These are phyloP conservation scores for Heliconius ismenius DNA, from an alignment of 2,888 invertebrate species.

Conservation along the genomic window DNA sequence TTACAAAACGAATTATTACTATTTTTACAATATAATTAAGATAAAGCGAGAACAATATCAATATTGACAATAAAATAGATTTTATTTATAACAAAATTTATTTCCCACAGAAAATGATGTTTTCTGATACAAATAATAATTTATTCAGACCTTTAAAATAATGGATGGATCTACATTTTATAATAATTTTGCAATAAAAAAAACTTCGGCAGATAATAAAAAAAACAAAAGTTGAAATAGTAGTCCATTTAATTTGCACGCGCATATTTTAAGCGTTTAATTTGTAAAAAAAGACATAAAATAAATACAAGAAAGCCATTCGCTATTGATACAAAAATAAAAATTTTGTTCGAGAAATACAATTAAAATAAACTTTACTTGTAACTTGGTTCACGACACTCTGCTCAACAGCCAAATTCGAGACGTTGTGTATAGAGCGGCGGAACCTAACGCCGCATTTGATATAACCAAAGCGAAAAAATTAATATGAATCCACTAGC, in stretches of 20 bases:
- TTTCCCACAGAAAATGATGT: neutral
- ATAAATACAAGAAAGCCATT: slow-evolving; percentile 17
- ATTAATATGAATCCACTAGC: neutral
- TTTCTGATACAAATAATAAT: slow-evolving; percentile 4
- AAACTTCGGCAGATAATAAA: slow-evolving; percentile 36
- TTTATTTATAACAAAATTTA: neutral
- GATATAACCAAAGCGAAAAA: neutral
- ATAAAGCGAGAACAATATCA: neutral
- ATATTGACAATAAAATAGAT: neutral
- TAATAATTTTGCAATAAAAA: slow-evolving; percentile 38
- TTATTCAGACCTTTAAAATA: slow-evolving; percentile 28
- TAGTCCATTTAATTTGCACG: slow-evolving; percentile 36
- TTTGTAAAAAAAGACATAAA: neutral
- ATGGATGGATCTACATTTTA: slow-evolving; percentile 30
- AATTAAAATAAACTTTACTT: neutral
- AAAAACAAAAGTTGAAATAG: slow-evolving; percentile 33
- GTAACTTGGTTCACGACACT: neutral
- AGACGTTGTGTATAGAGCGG: neutral
- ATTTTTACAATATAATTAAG: slow-evolving; percentile 1
- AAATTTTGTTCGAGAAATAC: neutral
- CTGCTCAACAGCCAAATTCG: neutral
- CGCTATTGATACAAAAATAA: slow-evolving; percentile 12
- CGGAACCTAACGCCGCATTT: neutral
- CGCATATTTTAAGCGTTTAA: slow-evolving; percentile 30
- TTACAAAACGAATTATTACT: neutral